Base-by-base conservation (phyloP, 2,797 vertebrate genomes). In the Atherinosoma microstoma region DNA sequence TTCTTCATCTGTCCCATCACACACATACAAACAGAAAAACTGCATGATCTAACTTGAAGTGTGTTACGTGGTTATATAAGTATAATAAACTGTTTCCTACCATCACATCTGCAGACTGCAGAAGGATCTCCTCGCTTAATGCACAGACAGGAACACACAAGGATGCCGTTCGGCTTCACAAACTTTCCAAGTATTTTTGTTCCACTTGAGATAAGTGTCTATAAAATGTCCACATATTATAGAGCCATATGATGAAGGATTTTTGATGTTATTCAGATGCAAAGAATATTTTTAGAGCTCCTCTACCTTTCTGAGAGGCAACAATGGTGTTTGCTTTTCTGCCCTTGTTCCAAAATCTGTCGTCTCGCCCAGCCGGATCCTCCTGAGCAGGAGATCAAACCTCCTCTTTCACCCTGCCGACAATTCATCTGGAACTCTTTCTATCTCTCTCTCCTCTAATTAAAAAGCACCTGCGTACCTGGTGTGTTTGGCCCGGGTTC, bases 391-490 rank as follows among this genome's bases (percentile, higher is more conserved):
- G 84, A 92, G 90, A 89, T 89, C 78, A 83, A 85, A 84, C 76
- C 80, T 36, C 59, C 56, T 73, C 63, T 36, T 88, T 87, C 75
- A 42, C 80, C 80, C 87, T 79, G 84, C 85, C 85, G 82, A 75
- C 75, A 73, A 54, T 87, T 87, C 84, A 83, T 83, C 85, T 80
- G 64, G 73, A 82, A 58, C 68, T 71, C 63, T 58, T 72, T 83
- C 84, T n/a, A 32, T 80, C 76, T 70, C 73, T 73, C 84, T 86
- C 79, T 82, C 83, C 80, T 60, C 91, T 94, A 94, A 95, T 95
- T 95, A 95, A 94, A 94, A 92, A 91, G 87, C 93, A 91, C 93
- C 94, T 93, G 92, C 86, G 77, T 85, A 76, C 78, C 75, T 83
- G 87, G 56, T 87, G 87, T 83, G 85, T 84, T 86, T 88, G 88